Conservation (phyloP, 1,140 invertebrate species). For the Apocrypta bakeri region DNA sequence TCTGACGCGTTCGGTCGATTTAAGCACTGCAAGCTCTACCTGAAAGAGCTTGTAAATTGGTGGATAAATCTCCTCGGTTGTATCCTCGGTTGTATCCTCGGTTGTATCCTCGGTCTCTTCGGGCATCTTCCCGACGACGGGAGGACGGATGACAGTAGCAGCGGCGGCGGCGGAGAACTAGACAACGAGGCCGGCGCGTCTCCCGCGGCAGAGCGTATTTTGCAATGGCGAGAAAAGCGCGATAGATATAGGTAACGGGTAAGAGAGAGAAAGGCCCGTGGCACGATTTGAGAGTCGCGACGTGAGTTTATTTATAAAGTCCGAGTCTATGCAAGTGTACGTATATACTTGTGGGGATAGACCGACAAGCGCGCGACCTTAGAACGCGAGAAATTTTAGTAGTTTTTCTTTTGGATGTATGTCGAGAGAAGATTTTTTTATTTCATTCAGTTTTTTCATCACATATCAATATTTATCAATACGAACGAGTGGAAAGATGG, state of each 20-base stretch:
- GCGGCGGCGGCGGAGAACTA: slow-evolving; percentile 26
- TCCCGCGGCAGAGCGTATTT: slow-evolving; percentile 3
- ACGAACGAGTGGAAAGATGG: no score
- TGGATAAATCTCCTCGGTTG: slow-evolving; percentile 51
- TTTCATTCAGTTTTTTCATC: neutral
- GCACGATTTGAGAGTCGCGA: slow-evolving; percentile 4
- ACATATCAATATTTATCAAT: no score
- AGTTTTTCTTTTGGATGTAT: neutral
- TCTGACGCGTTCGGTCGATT: neutral
- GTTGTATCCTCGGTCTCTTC: slow-evolving; percentile 54
- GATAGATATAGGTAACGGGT: neutral
- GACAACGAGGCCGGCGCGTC: neutral
- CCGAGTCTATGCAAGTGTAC: neutral
- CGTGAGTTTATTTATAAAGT: slow-evolving; percentile 8
- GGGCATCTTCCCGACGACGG: slow-evolving; percentile 59
- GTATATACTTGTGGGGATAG: neutral
- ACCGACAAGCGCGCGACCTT: neutral
- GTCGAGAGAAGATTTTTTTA: neutral
- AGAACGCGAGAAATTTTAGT: neutral
- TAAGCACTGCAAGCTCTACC: slow-evolving; percentile 56
- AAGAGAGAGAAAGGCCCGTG: neutral
- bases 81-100: slow-evolving; percentile 13
- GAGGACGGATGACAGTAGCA: neutral
- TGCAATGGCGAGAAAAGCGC: neutral
- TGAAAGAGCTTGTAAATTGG: slow-evolving; percentile 66